These are phyloP conservation scores for Chrysolina oricalcia DNA, from an alignment of 2,888 invertebrate species.

Conservation along the genomic window DNA sequence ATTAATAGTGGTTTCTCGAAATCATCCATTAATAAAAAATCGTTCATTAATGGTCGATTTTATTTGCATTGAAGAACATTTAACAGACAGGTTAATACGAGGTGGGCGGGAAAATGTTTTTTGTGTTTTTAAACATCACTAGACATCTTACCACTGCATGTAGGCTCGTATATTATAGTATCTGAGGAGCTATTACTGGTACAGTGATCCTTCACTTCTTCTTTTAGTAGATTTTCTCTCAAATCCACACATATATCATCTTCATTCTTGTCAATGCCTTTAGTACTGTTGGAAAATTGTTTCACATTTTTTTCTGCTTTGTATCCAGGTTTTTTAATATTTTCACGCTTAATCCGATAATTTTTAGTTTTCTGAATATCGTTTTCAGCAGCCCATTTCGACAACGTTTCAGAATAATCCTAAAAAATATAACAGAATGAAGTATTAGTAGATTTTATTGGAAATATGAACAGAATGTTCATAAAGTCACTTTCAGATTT, in stretches of 20 bases:
- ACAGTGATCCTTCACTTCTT: constrained; percentile 6
- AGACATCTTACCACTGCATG: background rate
- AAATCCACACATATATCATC: background rate
- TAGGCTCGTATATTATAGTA: constrained; percentile 30
- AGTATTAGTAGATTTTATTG: background rate
- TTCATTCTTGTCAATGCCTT: background rate
- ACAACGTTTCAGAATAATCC: constrained; percentile 28
- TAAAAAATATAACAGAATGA: constrained; percentile 11
- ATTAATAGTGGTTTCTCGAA: too few species aligned
- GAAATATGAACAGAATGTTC: background rate
- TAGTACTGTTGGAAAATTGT: background rate
- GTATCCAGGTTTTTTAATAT: background rate
- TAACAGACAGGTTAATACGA: too few species aligned
- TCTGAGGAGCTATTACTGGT: constrained; percentile 29
- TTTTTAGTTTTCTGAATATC: constrained; percentile 13
- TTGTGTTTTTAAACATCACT: background rate
- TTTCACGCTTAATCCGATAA: background rate
- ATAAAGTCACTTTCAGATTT: too few species aligned
- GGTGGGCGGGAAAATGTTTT: too few species aligned
- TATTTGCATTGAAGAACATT: too few species aligned
- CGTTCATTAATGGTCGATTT: too few species aligned
- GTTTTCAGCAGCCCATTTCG: constrained; percentile 35
- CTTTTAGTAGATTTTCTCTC: constrained; percentile 1
- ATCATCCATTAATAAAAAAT: too few species aligned
- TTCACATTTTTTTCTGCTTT: background rate